A percentile compares a stretch with the other conserved stretches of the same genome.
Conservation (phyloP, 2,113 vertebrate genomes). For the Peromyscus maniculatus region DNA sequence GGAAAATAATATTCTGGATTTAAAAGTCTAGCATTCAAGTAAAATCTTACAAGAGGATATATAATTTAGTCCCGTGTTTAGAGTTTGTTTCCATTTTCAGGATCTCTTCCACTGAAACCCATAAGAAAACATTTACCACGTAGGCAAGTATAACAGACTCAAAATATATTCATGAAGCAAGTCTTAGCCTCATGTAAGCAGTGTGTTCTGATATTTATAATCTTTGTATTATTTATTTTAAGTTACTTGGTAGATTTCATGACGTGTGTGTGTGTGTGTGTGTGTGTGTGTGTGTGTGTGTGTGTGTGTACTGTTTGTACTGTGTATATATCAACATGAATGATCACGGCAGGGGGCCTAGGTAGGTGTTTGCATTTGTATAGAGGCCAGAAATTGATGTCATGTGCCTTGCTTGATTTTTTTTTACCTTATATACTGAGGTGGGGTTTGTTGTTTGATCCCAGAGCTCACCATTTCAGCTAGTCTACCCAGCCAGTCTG, state of each 20-base stretch:
- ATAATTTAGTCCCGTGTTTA: neutral
- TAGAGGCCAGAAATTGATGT: neutral
- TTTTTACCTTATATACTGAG: neutral
- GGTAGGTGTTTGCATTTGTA: neutral
- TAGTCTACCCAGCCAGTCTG: neutral
- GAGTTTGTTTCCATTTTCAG: constrained; percentile 1
- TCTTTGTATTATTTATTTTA: neutral
- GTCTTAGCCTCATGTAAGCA: neutral
- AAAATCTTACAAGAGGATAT: neutral
- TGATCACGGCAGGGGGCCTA: no score
- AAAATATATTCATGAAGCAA: neutral
- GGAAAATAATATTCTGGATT: constrained; percentile 54
- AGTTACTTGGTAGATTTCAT: neutral
- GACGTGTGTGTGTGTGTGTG: neutral
- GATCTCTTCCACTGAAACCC: neutral
- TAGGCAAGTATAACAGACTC: neutral
- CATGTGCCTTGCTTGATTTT: neutral
- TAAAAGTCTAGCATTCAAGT: neutral
- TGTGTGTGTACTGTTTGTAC: neutral
- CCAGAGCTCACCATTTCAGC: neutral
- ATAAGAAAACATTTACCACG: constrained; percentile 10
- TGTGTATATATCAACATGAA: neutral
- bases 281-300: neutral
- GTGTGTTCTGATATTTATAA: neutral
- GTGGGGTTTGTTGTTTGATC: neutral